Evolutionary conservation across 2,888 invertebrate genomes (phyloP).

Genomic region (Zaprionus lineosus): DNA sequence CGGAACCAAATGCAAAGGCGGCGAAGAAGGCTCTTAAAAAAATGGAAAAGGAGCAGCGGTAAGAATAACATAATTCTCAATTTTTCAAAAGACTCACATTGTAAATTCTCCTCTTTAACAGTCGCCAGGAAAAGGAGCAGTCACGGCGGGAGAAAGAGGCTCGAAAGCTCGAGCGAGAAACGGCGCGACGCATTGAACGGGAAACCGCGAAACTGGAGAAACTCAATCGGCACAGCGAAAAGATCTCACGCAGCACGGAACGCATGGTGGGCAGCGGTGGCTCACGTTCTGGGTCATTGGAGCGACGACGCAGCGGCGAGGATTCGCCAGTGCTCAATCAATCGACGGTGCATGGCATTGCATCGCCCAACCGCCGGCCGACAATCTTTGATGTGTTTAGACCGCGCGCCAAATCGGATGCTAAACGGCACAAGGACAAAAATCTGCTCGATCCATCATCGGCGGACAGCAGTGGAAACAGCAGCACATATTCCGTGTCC

Average conservation of each 20-base stretch:
- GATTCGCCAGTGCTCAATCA: conserved; percentile 83
- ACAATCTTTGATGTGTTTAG: conserved; percentile 92
- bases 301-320: conserved; percentile 82
- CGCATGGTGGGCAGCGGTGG: conserved; percentile 78
- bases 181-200: conserved; percentile 81
- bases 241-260: conserved; percentile 83
- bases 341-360: conserved; percentile 84
- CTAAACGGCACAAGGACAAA: conserved; percentile 82
- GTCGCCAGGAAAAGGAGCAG: conserved; percentile 82
- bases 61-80: conserved; percentile 11
- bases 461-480: conserved; percentile 79
- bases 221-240: conserved; percentile 81
- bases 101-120: conserved; percentile 19
- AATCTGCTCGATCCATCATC: conserved; percentile 76
- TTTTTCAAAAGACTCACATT: background rate
- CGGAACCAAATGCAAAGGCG: conserved; percentile 82
- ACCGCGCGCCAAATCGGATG: conserved; percentile 90
- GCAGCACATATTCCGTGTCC: conserved; percentile 74
- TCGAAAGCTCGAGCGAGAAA: conserved; percentile 82
- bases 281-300: conserved; percentile 82
- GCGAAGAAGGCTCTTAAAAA: conserved; percentile 82
- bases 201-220: conserved; percentile 83
- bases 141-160: conserved; percentile 82
- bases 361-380: conserved; percentile 88
- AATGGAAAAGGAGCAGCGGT: conserved; percentile 83